Base-by-base conservation (phyloP, 23 tunicate genomes). In the Diplosoma virens region DNA sequence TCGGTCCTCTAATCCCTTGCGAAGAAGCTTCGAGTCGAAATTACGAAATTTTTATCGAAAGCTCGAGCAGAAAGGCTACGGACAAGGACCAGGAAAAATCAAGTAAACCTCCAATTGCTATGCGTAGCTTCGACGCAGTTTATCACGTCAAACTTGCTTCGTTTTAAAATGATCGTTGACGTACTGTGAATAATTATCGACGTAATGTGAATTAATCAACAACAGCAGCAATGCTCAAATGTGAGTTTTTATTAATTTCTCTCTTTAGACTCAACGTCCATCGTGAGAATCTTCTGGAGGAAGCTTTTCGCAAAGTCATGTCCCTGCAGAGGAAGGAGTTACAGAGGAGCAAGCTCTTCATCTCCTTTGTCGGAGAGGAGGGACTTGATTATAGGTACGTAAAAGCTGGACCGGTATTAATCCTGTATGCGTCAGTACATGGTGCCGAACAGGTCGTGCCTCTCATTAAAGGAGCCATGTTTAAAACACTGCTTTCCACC, bases 381-480 rank as follows among this genome's bases (percentile, higher is more conserved):
- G 97, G 97, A 1, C 65, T 92, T n/a, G 97, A 92, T 80, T 92
- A 92, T 84, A 92, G 97, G 97, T 85, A 5, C 6, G 63, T 46
- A 11, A 46, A n/a, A n/a, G n/a, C n/a, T 46, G 52, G 16, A 46
- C 52, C 16, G 52, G 52, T 46, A 11, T 46, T 11, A 16, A 11
- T 46, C 52, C 11, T 46, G 11, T 46, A 16, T 46, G 52, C 52
- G 11, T 46, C 16, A 46, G 16, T n/a, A n/a, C n/a, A n/a, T n/a
- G n/a, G n/a, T n/a, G n/a, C n/a, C n/a, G n/a, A n/a, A n/a, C n/a
- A n/a, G n/a, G n/a, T n/a, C n/a, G n/a, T n/a, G n/a, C n/a, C n/a
- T n/a, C n/a, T n/a, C n/a, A n/a, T n/a, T n/a, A n/a, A n/a, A n/a
- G n/a, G n/a, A n/a, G n/a, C n/a, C n/a, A 25, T 31, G 11, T 7